A percentile compares a stretch with the other conserved stretches of the same genome.
These are phyloP conservation scores for Aphodius granarius DNA, from an alignment of 2,888 invertebrate species.

Conservation along the genomic window DNA sequence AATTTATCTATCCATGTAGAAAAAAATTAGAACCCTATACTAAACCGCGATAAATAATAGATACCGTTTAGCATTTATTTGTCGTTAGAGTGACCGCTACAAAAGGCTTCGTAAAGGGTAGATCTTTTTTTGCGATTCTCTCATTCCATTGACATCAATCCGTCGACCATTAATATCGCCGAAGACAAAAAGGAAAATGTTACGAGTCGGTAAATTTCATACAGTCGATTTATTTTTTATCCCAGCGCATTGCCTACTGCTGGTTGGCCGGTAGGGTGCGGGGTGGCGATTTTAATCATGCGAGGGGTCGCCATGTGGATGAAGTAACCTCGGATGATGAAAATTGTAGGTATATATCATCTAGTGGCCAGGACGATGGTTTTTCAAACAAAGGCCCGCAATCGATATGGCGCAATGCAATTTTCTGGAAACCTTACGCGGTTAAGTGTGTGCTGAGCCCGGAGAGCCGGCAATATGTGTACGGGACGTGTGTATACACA, in stretches of 20 bases:
- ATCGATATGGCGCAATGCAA: conserved; percentile 11
- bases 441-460: conserved; percentile 1
- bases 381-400: conserved; percentile 18
- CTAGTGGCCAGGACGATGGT: conserved; percentile 1
- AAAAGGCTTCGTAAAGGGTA: not conserved
- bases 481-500: not conserved
- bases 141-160: not conserved
- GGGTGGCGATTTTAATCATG: conserved; percentile 9
- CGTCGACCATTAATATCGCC: not conserved
- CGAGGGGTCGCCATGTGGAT: not conserved
- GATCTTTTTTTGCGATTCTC: not conserved
- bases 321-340: conserved; percentile 4
- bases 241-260: not conserved
- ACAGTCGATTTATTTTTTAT: conserved; percentile 14
- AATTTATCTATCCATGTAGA: not conserved
- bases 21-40: not conserved
- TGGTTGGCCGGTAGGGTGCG: not conserved
- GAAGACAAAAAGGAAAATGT: not conserved
- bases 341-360: conserved; percentile 15
- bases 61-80: not conserved
- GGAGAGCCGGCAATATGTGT: not conserved
- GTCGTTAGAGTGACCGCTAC: not conserved
- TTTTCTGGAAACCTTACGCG: conserved; percentile 13
- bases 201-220: conserved; percentile 2
- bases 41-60: not conserved